These are phyloP conservation scores for Anomalospiza imberbis DNA, from an alignment of 2,797 vertebrate species.

Conservation along the genomic window DNA sequence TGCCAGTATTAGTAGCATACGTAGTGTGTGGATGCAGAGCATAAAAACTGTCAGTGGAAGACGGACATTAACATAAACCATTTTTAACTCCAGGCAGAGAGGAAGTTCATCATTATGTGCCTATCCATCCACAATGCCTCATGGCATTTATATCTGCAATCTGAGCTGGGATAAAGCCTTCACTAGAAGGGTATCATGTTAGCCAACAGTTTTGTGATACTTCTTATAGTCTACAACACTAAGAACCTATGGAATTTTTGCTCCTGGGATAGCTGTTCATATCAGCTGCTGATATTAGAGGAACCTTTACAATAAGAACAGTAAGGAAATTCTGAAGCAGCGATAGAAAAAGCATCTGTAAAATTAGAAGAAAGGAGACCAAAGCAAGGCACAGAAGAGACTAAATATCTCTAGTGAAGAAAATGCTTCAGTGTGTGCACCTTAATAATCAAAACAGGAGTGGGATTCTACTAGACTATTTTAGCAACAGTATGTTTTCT, in stretches of 20 bases:
- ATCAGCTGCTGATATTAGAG: not conserved
- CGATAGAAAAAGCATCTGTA: not conserved
- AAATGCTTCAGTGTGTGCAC: not conserved
- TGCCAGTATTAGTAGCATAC: not conserved
- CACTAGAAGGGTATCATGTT: not conserved
- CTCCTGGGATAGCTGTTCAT: not conserved
- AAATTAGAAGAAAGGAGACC: not conserved
- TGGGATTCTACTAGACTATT: not conserved
- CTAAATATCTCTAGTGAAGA: not conserved
- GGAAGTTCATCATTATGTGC: not conserved
- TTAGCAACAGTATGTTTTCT: not conserved
- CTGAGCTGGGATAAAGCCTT: not conserved
- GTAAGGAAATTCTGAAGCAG: not conserved
- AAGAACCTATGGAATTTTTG: not conserved
- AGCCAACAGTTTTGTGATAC: rapidly evolving
- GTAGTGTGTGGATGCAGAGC: not conserved
- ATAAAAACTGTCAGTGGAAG: not conserved
- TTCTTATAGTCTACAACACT: not conserved
- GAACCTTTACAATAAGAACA: not conserved
- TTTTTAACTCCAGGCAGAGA: not conserved
- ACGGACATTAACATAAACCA: not conserved
- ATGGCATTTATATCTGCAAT: not conserved
- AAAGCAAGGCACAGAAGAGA: not conserved
- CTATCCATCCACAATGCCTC: not conserved
- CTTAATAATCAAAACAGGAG: not conserved